A percentile compares a stretch with the other conserved stretches of the same genome.
phyloP scores from a whole-genome alignment of 2,113 vertebrate genomes.

The Cromileptes altivelis region DNA sequence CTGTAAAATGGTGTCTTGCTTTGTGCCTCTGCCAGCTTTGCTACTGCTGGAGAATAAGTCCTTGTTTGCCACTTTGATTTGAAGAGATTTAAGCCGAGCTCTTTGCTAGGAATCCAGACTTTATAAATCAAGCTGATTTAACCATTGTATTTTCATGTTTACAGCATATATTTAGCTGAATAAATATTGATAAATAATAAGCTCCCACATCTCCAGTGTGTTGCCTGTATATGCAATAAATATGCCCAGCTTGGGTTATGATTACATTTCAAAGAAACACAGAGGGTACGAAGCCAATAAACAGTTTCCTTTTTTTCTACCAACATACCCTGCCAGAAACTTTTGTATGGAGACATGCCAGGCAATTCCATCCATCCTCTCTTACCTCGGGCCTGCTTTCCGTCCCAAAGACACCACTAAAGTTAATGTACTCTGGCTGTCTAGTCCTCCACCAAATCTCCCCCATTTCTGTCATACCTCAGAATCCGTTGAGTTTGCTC shows the following conservation, averaged over 20 bases:
- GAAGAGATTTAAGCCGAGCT: constrained; percentile 45
- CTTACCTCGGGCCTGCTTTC: constrained; percentile 59
- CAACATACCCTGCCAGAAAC: constrained; percentile 67
- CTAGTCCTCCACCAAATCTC: constrained; percentile 23
- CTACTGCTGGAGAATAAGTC: background rate
- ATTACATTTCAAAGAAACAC: constrained; percentile 77
- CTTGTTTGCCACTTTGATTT: constrained; percentile 61
- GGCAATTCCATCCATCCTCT: constrained; percentile 63
- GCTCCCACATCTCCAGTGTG: constrained; percentile 35
- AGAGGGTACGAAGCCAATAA: constrained; percentile 73
- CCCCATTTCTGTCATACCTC: constrained; percentile 35
- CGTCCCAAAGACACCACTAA: constrained; percentile 59
- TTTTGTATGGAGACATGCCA: constrained; percentile 68
- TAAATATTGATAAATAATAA: constrained; percentile 72
- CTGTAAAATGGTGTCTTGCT: constrained; percentile 26
- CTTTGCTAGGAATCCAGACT: constrained; percentile 27
- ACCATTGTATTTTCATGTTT: constrained; percentile 62
- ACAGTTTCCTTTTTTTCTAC: constrained; percentile 64
- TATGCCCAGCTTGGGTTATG: constrained; percentile 66
- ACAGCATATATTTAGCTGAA: constrained; percentile 41
- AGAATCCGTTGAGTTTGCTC: constrained; percentile 5
- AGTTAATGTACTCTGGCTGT: constrained; percentile 50
- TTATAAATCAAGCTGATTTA: constrained; percentile 58
- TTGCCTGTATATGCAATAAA: constrained; percentile 76
- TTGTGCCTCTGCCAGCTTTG: constrained; percentile 29